These are phyloP conservation scores for Agrotis segetum DNA, from an alignment of 2,888 invertebrate species.

Conservation along the genomic window DNA sequence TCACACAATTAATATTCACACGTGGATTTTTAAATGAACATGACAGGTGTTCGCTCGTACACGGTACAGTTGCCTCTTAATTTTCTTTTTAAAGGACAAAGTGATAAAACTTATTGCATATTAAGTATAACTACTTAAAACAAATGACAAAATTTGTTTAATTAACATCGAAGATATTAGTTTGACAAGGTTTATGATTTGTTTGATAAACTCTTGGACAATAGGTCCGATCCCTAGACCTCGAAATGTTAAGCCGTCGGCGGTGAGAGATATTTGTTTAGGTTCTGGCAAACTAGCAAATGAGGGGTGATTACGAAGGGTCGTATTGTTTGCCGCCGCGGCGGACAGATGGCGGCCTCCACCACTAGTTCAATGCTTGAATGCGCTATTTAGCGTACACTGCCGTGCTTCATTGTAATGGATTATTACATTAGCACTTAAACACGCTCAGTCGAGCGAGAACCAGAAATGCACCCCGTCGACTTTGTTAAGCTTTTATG, in stretches of 20 bases:
- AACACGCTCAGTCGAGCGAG: conserved; percentile 88
- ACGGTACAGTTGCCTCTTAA: conserved; percentile 35
- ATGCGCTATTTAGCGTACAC: conserved; percentile 90
- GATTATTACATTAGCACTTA: conserved; percentile 91
- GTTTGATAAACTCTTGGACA: conserved; percentile 69
- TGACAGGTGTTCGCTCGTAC: conserved; percentile 55
- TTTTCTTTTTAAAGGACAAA: conserved; percentile 36
- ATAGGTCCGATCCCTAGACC: conserved; percentile 69
- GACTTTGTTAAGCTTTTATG: conserved; percentile 81
- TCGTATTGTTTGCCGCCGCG: conserved; percentile 85
- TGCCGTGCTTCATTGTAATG: conserved; percentile 89
- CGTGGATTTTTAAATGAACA: conserved; percentile 64
- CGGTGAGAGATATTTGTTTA: conserved; percentile 86
- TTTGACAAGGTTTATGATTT: conserved; percentile 50
- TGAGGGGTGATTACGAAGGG: conserved; percentile 86
- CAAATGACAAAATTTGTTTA: not conserved
- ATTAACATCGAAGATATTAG: conserved; percentile 33
- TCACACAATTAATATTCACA: conserved; percentile 72
- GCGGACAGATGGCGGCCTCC: conserved; percentile 88
- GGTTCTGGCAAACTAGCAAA: conserved; percentile 84
- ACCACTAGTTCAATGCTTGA: conserved; percentile 82
- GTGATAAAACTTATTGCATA: conserved; percentile 12
- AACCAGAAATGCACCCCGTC: conserved; percentile 84
- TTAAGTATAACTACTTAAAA: not conserved
- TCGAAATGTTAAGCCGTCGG: conserved; percentile 74